A percentile compares a stretch with the other conserved stretches of the same genome.
These are phyloP conservation scores for Polypedilum pembai DNA, from an alignment of 1,140 invertebrate genomes.

Conservation along the genomic window DNA sequence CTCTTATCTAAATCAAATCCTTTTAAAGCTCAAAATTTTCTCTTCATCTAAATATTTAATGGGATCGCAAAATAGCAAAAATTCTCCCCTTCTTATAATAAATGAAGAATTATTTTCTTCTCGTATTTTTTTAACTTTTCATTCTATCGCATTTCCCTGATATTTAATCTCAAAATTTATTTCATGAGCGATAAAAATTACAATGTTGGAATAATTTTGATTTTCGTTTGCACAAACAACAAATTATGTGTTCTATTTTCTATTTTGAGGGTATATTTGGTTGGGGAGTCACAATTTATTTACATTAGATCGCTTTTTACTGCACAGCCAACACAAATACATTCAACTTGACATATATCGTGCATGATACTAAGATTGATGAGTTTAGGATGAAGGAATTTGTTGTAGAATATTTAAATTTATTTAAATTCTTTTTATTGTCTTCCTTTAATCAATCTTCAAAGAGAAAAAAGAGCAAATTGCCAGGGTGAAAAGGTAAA, in stretches of 20 bases:
- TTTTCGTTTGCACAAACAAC: neutral
- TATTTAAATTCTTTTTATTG: neutral
- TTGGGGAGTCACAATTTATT: slow-evolving; percentile 3
- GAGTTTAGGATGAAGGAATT: neutral
- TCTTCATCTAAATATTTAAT: too few species aligned
- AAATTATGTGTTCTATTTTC: neutral
- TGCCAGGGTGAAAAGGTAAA: too few species aligned
- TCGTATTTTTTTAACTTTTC: too few species aligned
- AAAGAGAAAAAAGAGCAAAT: too few species aligned
- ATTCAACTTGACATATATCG: neutral
- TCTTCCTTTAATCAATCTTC: too few species aligned
- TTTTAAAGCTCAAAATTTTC: too few species aligned
- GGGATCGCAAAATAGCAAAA: too few species aligned
- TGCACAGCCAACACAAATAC: neutral
- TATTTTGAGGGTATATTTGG: neutral
- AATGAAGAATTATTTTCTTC: too few species aligned
- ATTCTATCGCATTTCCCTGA: neutral
- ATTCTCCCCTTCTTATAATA: too few species aligned
- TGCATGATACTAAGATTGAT: neutral
- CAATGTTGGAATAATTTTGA: slow-evolving; percentile 11
- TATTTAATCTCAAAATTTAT: slow-evolving; percentile 26
- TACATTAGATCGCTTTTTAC: slow-evolving; percentile 1
- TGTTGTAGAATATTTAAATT: slow-evolving; percentile 4
- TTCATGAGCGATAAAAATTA: slow-evolving; percentile 21
- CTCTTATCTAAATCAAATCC: too few species aligned